Base-by-base conservation (phyloP, 2,797 vertebrate genomes). In the Pelobates cultripes region DNA sequence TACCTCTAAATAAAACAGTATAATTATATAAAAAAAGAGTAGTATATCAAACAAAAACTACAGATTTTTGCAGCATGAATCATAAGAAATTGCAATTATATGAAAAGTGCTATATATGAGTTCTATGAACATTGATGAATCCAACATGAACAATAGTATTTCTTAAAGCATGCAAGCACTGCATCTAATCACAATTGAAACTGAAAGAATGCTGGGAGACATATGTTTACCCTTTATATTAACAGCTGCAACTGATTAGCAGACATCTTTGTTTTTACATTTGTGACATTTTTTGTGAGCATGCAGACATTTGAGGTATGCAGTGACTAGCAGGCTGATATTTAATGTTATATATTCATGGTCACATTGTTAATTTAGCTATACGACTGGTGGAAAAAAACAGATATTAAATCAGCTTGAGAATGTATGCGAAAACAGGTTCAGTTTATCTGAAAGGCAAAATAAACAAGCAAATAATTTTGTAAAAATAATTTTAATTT, bases 391-490 rank as follows among this genome's bases (percentile, higher is more conserved):
- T 66, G 55, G 12, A 70, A 63, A 78, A 55, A 78, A 43, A 70
- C 53, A 75, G 28, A 7, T 63, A 51, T 51, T 78, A 55, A 74
- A 41, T 81, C 51, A 83, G 78, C 14, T 70, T 47, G 45, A 55
- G 61, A n/a, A 74, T 61, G 5, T 51, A 10, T 10, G 5, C 47
- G 1, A 51, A 10, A 51, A 51, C 47, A 10, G 5, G 47, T 6
- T 74, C 64, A 78, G 45, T 13, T 68, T 73, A 57, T 73, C 43
- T 73, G 45, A 74, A 69, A 68, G 70, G 61, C 6, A 40, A 73
- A 73, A 7, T 53, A 64, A 43, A 69, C 15, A 74, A 40, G 72
- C 44, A 80, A 77, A 77, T 82, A 57, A 77, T 55, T 77, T 41
- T 64, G 40, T 51, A 5, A 51, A 51, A 5, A 51, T 2, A 0